Base-by-base conservation (phyloP, 2,888 invertebrate genomes). In the Junonia oenone region DNA sequence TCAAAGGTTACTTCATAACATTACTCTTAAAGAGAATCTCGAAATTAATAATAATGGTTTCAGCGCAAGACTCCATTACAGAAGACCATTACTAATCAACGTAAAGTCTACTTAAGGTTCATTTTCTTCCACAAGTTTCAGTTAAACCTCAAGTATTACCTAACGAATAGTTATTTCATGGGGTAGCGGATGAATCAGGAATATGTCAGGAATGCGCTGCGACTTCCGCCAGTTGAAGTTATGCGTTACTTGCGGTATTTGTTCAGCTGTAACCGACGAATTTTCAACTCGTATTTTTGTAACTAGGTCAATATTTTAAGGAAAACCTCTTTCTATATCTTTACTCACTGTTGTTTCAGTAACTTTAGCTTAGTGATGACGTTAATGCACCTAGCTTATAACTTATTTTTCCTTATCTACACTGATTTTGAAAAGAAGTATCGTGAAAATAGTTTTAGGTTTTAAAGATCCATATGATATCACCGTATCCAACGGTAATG, bases 211-310 rank as follows among this genome's bases (percentile, higher is more conserved):
- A 55, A 55, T 55, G 49, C 26, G 27, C 45, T 45, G 55, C 43
- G 37, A 55, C 49, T 49, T 49, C 49, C 55, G n/a, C 55, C 33
- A 26, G 31, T 31, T 31, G 31, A 55, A 49, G 55, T 49, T 48
- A 45, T 48, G 45, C 55, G 33, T 47, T 58, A 22, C 55, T 50
- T 46, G 52, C 17, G 52, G 49, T 56, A 50, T 59, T 59, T 56
- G 52, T 40, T 45, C 59, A 59, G 50, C 38, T 56, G 52, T 53
- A 51, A 50, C 49, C 35, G 40, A 55, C 46, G 49, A 38, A 51
- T 58, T 45, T 48, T 27, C 52, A 38, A 38, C 14, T n/a, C 35
- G 45, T 49, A 55, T 49, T 45, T 38, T 40, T 40, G 45, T 56
- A 56, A 56, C 45, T 56, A 49, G 56, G 49, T 52, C 55, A 55